A percentile compares a stretch with the other conserved stretches of the same genome.
Evolutionary conservation across 2,797 vertebrate species (phyloP).

Genomic region (Eospalax fontanierii): DNA sequence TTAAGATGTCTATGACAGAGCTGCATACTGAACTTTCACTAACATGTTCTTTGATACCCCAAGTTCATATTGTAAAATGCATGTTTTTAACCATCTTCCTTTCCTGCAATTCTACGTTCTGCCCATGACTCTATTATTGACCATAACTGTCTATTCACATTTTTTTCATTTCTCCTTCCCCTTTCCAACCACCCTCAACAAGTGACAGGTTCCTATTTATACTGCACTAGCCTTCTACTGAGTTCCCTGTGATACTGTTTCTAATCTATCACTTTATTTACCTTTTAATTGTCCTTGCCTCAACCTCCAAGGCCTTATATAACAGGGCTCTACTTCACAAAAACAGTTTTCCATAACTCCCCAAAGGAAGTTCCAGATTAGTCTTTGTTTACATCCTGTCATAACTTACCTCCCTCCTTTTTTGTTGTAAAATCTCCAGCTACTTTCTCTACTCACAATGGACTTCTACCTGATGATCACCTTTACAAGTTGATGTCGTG

Average conservation of each 20-base stretch:
- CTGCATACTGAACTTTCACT: not conserved
- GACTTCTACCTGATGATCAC: not conserved
- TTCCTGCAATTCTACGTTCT: too few species aligned
- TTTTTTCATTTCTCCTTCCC: too few species aligned
- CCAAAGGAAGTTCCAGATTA: not conserved
- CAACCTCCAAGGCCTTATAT: not conserved
- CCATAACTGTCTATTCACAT: too few species aligned
- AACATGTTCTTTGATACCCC: not conserved
- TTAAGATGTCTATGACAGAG: not conserved
- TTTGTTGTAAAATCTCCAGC: not conserved
- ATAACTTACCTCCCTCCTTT: not conserved
- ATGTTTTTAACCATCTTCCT: too few species aligned
- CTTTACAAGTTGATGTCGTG: not conserved
- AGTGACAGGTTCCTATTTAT: too few species aligned
- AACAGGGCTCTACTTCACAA: not conserved
- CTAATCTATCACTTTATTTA: not conserved
- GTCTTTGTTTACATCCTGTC: not conserved
- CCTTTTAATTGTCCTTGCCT: not conserved
- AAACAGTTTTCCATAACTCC: not conserved
- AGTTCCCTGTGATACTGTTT: not conserved
- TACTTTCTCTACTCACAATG: not conserved
- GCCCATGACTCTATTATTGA: too few species aligned
- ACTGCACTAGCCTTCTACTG: too few species aligned
- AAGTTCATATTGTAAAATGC: not conserved
- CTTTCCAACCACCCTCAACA: too few species aligned